Evolutionary conservation across 2,888 invertebrate species (phyloP), one percentile per base, ranked within the genome.

Genomic region (Psylliodes chrysocephalus): DNA sequence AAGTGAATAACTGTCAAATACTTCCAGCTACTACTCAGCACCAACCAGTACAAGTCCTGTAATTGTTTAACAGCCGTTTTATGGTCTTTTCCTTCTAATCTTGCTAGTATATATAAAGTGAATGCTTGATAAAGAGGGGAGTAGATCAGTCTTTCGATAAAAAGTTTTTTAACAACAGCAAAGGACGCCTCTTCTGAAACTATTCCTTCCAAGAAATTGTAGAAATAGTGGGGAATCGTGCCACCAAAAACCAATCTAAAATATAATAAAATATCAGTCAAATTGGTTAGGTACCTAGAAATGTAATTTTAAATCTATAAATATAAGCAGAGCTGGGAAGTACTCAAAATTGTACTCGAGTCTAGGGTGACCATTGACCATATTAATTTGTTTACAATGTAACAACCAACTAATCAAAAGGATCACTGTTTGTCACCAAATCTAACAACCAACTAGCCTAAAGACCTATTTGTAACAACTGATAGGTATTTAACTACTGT

Each of bases 161-260:
- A 66, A 64, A 94, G 83, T 74, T 89, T 87, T 75, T 87, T 87
- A 6, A 87, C 84, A 17, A 86, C 77, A 8, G 75, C 76, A 68
- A 81, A 77, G 6, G 80, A 76, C 1, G 81, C 81, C 61, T 88
- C 86, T 66, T 87, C 85, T 0, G 88, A 86, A 61, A 91, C 86
- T 28, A 87, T 70, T 53, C 83, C 82, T 69, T 91, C 91, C 46
- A 91, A 76, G 30, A 86, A 82, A 67, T 85, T 84, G 76, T 91
- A 92, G 79, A 93, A 93, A 76, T 88, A 91, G 80, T 93, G 93
- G 0, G 93, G 93, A 2, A 93, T 83, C 1, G 90, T 86, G 22
- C 93, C 93, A 57, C 92, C 93, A 80, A 93, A 92, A n/a, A 92
- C 75, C 44, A 93, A 83, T 49, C 92, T 92, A 81, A 42, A 80